A percentile compares a stretch with the other conserved stretches of the same genome.
phyloP scores from a whole-genome alignment of 2,888 invertebrate species.

The Habroteleia sp. region DNA sequence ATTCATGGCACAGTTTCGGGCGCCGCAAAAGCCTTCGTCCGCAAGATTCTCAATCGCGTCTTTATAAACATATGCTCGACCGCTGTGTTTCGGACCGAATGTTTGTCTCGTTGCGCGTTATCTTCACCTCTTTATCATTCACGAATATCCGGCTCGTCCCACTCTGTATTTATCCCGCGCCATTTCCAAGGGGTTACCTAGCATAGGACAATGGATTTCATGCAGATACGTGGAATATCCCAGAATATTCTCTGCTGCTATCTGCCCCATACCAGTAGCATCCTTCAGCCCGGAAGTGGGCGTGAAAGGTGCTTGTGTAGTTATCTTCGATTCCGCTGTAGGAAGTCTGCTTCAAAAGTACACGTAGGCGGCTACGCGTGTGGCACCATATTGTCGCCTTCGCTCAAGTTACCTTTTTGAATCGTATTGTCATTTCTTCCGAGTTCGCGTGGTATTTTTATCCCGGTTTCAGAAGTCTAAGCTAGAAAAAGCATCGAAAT shows the following conservation, averaged over 20 bases:
- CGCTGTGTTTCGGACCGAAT: conserved; percentile 11
- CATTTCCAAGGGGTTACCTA: conserved; percentile 64
- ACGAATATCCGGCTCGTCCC: conserved; percentile 67
- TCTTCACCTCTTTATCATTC: conserved; percentile 69
- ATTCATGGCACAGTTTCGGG: conserved; percentile 28
- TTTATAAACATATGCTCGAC: conserved; percentile 46
- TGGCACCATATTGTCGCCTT: conserved; percentile 46
- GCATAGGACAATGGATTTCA: conserved; percentile 66
- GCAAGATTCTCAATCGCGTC: background rate
- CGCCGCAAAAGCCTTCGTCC: conserved; percentile 2
- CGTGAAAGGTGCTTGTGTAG: conserved; percentile 71
- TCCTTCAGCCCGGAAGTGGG: conserved; percentile 73
- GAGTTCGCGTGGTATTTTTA: conserved; percentile 22
- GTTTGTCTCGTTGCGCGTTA: conserved; percentile 51
- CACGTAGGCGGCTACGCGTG: conserved; percentile 60
- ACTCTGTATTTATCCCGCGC: conserved; percentile 58
- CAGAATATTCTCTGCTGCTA: conserved; percentile 63
- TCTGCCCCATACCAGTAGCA: conserved; percentile 68
- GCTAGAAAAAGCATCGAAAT: too few species aligned
- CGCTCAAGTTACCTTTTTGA: conserved; percentile 36
- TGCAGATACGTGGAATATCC: conserved; percentile 63
- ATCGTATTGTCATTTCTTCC: conserved; percentile 22
- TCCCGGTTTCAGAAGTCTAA: too few species aligned
- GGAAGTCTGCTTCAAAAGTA: conserved; percentile 63
- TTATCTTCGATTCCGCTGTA: conserved; percentile 69